These are phyloP conservation scores for Pristionchus exspectatus DNA, from an alignment of 2,888 invertebrate species.

Conservation along the genomic window DNA sequence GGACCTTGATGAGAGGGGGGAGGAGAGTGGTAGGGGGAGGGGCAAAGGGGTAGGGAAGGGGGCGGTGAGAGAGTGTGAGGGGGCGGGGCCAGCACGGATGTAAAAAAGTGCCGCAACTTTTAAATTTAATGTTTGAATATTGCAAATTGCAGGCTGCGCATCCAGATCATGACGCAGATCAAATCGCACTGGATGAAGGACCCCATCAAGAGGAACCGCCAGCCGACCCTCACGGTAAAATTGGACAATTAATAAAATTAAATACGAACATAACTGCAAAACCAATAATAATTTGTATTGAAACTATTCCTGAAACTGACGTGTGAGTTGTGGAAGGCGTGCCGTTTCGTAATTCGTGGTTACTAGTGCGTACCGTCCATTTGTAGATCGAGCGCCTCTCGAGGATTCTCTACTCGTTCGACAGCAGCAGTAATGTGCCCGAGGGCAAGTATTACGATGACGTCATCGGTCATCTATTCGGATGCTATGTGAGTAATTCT, in stretches of 20 bases:
- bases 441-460: background rate
- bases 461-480: background rate
- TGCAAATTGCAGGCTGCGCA: background rate
- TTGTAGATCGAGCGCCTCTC: background rate
- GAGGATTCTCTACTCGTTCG: background rate
- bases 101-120: background rate
- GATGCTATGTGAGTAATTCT: background rate
- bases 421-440: background rate
- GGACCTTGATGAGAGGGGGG: no score
- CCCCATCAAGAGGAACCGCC: background rate
- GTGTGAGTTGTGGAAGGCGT: no score
- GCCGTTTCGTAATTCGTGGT: background rate
- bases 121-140: background rate
- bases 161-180: background rate
- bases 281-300: no score
- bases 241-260: no score
- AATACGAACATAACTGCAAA: no score
- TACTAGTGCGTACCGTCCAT: background rate
- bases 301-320: no score
- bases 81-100: no score
- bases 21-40: no score
- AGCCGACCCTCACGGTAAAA: background rate
- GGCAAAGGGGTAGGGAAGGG: no score
- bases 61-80: no score
- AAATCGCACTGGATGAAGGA: background rate